phyloP scores from a whole-genome alignment of 2,113 vertebrate species.

The Muscicapa adusta region DNA sequence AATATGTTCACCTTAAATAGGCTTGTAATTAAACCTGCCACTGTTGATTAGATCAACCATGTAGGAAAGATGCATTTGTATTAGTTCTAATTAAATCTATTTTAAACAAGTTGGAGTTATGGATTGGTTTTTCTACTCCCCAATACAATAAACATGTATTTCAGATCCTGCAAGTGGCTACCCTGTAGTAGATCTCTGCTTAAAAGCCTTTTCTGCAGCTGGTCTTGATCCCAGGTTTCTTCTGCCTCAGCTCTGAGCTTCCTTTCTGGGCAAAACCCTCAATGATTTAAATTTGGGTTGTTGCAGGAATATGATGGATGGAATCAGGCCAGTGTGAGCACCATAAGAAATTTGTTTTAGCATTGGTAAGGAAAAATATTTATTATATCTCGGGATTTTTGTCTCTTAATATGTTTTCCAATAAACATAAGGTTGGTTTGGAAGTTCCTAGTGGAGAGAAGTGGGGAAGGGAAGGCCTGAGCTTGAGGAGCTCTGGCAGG shows the following conservation, averaged over 20 bases:
- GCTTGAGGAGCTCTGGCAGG: background rate
- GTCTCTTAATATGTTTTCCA: background rate
- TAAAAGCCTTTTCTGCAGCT: background rate
- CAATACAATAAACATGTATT: background rate
- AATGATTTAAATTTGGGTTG: background rate
- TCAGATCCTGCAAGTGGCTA: background rate
- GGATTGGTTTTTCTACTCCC: background rate
- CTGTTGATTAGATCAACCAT: constrained; percentile 40
- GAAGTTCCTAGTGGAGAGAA: background rate
- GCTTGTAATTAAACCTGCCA: constrained; percentile 61
- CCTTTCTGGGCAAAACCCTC: background rate
- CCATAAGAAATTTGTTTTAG: background rate
- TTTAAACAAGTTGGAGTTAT: background rate
- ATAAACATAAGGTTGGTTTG: background rate
- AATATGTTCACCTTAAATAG: constrained; percentile 60
- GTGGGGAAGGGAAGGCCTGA: background rate
- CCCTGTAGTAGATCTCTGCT: background rate
- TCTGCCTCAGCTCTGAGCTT: background rate
- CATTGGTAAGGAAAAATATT: background rate
- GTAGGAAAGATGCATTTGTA: constrained; percentile 49
- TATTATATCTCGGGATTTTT: background rate
- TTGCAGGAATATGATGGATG: background rate
- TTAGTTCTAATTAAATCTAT: constrained; percentile 43
- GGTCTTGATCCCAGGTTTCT: background rate
- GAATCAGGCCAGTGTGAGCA: background rate